These are phyloP conservation scores for Neopipo cinnamomea DNA, from an alignment of 2,113 vertebrate species.

Conservation along the genomic window DNA sequence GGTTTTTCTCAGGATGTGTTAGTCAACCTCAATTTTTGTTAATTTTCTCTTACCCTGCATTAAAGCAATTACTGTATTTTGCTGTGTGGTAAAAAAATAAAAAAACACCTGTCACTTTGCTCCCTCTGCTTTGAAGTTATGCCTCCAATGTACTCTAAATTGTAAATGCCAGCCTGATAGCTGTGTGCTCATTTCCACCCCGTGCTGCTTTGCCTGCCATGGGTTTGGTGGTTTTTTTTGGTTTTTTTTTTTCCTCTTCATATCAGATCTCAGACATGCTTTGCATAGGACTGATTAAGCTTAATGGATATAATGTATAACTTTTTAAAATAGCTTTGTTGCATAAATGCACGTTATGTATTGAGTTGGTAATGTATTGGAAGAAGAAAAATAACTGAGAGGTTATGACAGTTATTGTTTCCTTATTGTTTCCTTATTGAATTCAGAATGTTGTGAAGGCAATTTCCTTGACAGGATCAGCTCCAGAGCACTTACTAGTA, in stretches of 20 bases:
- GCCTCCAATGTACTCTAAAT: neutral
- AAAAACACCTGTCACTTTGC: neutral
- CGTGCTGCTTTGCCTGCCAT: neutral
- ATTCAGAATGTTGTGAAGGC: slow-evolving; percentile 22
- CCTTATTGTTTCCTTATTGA: slow-evolving; percentile 26
- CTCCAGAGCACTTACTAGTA: neutral
- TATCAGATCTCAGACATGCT: slow-evolving; percentile 30
- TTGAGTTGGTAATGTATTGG: slow-evolving; percentile 43
- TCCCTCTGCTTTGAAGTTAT: slow-evolving; percentile 21
- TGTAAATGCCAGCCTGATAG: neutral
- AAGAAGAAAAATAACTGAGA: slow-evolving; percentile 6
- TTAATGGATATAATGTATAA: neutral
- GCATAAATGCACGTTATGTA: slow-evolving; percentile 26
- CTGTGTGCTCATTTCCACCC: neutral
- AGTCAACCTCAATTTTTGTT: slow-evolving; percentile 32
- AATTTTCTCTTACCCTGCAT: slow-evolving; percentile 36
- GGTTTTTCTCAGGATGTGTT: slow-evolving; percentile 13
- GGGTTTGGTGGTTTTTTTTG: neutral
- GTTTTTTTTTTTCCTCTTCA: neutral
- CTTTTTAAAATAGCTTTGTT: slow-evolving; percentile 25
- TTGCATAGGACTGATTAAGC: slow-evolving; percentile 39
- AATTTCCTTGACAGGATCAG: slow-evolving; percentile 23
- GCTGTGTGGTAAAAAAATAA: neutral
- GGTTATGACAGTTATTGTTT: slow-evolving; percentile 33
- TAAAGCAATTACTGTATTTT: slow-evolving; percentile 28